Base-by-base conservation (phyloP, 2,797 vertebrate species). In the Alca torda region DNA sequence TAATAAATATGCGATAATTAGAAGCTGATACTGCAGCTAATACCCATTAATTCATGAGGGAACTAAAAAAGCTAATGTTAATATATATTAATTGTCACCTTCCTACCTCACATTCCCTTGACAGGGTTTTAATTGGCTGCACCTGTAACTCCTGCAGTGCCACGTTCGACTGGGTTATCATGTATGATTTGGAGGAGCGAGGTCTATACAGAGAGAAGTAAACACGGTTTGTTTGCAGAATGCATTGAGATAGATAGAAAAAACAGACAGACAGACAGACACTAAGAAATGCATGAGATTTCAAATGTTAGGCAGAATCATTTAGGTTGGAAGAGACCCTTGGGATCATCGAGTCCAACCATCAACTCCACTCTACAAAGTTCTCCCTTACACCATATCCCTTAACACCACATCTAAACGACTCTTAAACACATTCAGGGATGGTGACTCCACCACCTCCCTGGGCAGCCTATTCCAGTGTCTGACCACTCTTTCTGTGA, bases 121-220 rank as follows among this genome's bases (percentile, higher is more conserved):
- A 67, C 31, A 84, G 75, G 53, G 23, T 70, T 97, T 94, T 85
- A 94, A 95, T 77, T 92, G 93, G 39, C 60, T 92, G 59, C 19
- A 74, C 45, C 31, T 76, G 43, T 68, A 86, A 83, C 23, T 89
- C 68, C 65, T 72, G 75, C 2, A 5, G 54, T 59, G 50, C 64
- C 65, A 68, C 3, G 6, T 79, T 19, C 1, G 5, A 46, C 43
- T 54, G 45, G 17, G 23, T 37, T 74, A 68, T n/a, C 8, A 1
- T 25, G 35, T 37, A 5, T 19, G 43, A 24, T 70, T 74, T 83
- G 81, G 48, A 61, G 28, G 25, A 65, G 26, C 7, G 16, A 5
- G n/a, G 61, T 67, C 17, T 63, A 6, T 26, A n/a, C 45, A 70
- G 45, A 83, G 26, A 59, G 24, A 53, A 84, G 50, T 43, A 83